phyloP scores from a whole-genome alignment of 2,113 vertebrate genomes.

The Calypte anna region DNA sequence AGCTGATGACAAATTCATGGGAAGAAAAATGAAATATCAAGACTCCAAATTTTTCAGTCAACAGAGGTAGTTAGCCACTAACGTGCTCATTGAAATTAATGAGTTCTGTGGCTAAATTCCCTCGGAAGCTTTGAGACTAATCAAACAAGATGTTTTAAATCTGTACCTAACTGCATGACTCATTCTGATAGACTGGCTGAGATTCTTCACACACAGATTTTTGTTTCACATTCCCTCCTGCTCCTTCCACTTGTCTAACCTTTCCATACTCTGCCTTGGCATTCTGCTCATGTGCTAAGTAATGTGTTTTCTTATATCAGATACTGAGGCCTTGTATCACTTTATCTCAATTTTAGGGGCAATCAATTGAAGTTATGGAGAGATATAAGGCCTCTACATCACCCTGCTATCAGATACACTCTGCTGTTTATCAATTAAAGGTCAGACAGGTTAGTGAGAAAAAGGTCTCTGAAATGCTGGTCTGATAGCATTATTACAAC shows the following conservation, averaged over 20 bases:
- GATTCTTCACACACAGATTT: neutral
- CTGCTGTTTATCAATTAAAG: constrained; percentile 63
- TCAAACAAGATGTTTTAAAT: constrained; percentile 3
- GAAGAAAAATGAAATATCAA: neutral
- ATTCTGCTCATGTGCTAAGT: constrained; percentile 35
- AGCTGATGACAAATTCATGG: neutral
- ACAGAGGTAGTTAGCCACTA: neutral
- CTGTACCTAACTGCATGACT: neutral
- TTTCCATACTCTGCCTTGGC: neutral
- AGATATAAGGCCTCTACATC: constrained; percentile 48
- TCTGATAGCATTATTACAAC: constrained; percentile 42
- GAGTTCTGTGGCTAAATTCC: neutral
- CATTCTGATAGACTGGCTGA: neutral
- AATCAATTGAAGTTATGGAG: constrained; percentile 58
- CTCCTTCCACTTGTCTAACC: constrained; percentile 6
- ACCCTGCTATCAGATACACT: constrained; percentile 35
- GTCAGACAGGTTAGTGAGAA: constrained; percentile 57
- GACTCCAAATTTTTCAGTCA: neutral
- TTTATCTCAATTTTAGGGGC: constrained; percentile 61
- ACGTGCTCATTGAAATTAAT: constrained; percentile 17
- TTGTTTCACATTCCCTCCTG: neutral
- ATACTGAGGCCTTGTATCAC: constrained; percentile 30
- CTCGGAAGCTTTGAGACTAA: neutral
- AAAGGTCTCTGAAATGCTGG: constrained; percentile 34
- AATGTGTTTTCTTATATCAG: constrained; percentile 55